phyloP scores from a whole-genome alignment of 1,140 invertebrate genomes.

The Brachionus calyciflorus region DNA sequence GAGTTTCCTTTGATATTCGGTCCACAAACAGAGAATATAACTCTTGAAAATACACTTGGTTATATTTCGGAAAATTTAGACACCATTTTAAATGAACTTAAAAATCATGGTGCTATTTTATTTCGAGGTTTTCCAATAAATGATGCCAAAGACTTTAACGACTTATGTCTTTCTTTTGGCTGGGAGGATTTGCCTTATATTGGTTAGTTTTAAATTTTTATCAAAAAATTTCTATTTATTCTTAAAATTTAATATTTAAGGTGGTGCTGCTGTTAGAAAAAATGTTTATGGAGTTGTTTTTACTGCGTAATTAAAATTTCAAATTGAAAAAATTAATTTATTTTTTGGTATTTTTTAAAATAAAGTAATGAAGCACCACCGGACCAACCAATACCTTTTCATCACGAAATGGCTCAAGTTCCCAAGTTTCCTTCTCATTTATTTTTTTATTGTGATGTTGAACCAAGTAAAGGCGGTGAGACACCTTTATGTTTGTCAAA shows the following conservation, averaged over 20 bases:
- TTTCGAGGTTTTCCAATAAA: slow-evolving; percentile 53
- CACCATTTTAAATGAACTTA: slow-evolving; percentile 48
- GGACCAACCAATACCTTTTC: slow-evolving; percentile 52
- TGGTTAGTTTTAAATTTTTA: slow-evolving; percentile 42
- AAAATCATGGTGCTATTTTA: slow-evolving; percentile 52
- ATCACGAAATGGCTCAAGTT: slow-evolving; percentile 56
- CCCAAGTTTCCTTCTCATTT: slow-evolving; percentile 51
- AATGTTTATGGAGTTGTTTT: slow-evolving; percentile 51
- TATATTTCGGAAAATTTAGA: slow-evolving; percentile 44
- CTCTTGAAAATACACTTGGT: background rate
- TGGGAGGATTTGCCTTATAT: slow-evolving; percentile 52
- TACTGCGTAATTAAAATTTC: slow-evolving; percentile 48
- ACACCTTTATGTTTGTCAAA: slow-evolving; percentile 52
- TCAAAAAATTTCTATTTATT: background rate
- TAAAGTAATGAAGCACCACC: slow-evolving; percentile 52
- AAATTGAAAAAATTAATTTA: background rate
- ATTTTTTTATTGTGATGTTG: slow-evolving; percentile 53
- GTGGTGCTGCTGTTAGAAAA: slow-evolving; percentile 50
- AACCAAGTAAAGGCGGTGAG: slow-evolving; percentile 51
- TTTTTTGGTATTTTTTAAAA: background rate
- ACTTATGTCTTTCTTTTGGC: slow-evolving; percentile 51
- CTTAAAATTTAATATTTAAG: background rate
- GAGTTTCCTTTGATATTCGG: background rate
- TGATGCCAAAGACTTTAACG: slow-evolving; percentile 51
- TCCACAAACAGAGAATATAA: background rate